Percentiles rank a stretch among this genome's conserved stretches.
These are phyloP conservation scores for Synchiropus splendidus DNA, from an alignment of 2,113 vertebrate genomes.

Conservation along the genomic window DNA sequence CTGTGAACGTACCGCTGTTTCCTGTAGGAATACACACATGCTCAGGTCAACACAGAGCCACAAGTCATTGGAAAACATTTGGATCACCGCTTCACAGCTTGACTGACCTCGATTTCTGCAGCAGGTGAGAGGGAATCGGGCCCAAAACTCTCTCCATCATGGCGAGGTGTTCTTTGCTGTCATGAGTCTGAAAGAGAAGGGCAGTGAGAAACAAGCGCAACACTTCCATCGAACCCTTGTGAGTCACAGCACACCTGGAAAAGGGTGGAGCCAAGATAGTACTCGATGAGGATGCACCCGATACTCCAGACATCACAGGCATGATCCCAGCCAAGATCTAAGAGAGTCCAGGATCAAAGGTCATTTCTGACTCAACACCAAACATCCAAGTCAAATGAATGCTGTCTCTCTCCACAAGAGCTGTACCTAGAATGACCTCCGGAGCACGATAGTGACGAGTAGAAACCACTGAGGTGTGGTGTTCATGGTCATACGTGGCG, in stretches of 20 bases:
- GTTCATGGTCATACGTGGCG: constrained; percentile 90
- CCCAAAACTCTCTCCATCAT: constrained; percentile 96
- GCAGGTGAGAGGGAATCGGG: constrained; percentile 81
- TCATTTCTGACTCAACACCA: neutral
- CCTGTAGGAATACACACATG: constrained; percentile 48
- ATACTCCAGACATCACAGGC: constrained; percentile 95
- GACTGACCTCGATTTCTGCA: constrained; percentile 84
- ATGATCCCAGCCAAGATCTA: constrained; percentile 90
- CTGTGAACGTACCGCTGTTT: constrained; percentile 81
- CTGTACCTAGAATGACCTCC: constrained; percentile 87
- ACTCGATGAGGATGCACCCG: constrained; percentile 91
- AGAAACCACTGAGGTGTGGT: constrained; percentile 92
- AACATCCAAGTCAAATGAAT: neutral
- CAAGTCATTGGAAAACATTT: too few species aligned
- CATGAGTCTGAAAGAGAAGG: constrained; percentile 77
- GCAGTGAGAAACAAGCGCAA: neutral
- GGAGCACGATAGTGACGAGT: constrained; percentile 93
- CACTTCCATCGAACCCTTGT: neutral
- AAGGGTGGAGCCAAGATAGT: constrained; percentile 88
- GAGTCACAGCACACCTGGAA: constrained; percentile 74
- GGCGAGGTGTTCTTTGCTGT: constrained; percentile 94
- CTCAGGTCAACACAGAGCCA: too few species aligned
- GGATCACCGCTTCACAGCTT: neutral
- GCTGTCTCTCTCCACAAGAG: neutral
- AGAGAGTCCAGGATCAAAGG: constrained; percentile 3